Base-by-base conservation (phyloP, 2,797 vertebrate species). In the Craterocephalus amniculus region DNA sequence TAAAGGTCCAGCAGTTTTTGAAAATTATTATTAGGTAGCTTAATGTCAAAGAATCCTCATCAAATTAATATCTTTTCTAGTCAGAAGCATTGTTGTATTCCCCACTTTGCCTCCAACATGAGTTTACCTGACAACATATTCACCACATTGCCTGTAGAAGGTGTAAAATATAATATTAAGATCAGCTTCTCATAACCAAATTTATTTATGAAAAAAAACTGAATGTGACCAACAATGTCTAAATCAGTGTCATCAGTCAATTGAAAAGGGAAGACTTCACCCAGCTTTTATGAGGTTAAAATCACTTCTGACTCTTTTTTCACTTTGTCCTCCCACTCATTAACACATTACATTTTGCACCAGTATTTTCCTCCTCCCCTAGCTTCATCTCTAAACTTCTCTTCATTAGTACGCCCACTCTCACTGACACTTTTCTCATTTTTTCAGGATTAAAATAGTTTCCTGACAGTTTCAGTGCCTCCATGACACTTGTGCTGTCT, bases 381-480 rank as follows among this genome's bases (percentile, higher is more conserved):
- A 9, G n/a, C 72, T 70, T 72, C 27, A 38, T 70, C 11, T 40
- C 51, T 13, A 16, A 61, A 59, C 10, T 24, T 66, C n/a, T 74
- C 34, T 60, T 76, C 35, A 68, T 64, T 80, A 57, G 57, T 62
- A 38, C 22, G 56, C 6, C 67, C 31, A 8, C 22, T 69, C 58
- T 38, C 24, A 52, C 0, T 54, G 13, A 22, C 27, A 54, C 31
- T 43, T 56, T 58, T 31, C 20, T 14, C 40, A 38, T 57, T 34
- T 64, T 58, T 43, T 36, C 26, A 40, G 13, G 49, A 55, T 58
- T 76, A 51, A 66, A 79, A 72, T 58, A 43, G 49, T 55, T 67
- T 34, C 52, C 36, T 75, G 60, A 75, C 72, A 71, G 61, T 54
- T 70, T 45, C 59, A 60, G 26, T 48, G 63, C 32, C 61, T 79